Conservation (phyloP, 2,888 invertebrate genomes). For the Saturnia japonica region DNA sequence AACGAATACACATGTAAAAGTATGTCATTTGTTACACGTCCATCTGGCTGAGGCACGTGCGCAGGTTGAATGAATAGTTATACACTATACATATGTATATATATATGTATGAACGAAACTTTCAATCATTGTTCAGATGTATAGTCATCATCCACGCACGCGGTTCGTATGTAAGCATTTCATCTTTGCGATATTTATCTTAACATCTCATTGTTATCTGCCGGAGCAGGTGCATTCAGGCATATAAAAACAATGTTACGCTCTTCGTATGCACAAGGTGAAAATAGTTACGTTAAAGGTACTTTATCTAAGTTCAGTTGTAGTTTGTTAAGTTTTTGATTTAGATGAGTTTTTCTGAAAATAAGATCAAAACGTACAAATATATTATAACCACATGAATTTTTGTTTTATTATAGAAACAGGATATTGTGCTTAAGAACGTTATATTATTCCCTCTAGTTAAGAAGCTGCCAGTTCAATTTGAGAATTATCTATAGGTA, state of each 20-base stretch:
- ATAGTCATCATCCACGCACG: slow-evolving; percentile 62
- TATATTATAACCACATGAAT: no score
- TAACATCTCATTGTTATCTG: slow-evolving; percentile 56
- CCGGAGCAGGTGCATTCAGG: slow-evolving; percentile 54
- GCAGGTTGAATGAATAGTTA: slow-evolving; percentile 11
- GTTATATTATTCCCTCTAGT: no score
- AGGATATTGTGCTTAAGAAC: no score
- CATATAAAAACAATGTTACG: slow-evolving; percentile 21
- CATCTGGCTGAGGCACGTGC: slow-evolving; percentile 1
- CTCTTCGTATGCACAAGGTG: slow-evolving; percentile 16
- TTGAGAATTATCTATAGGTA: no score
- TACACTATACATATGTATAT: no score
- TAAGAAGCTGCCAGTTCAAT: no score
- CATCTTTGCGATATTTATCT: slow-evolving; percentile 60
- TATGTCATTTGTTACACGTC: slow-evolving; percentile 10
- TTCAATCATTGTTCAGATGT: slow-evolving; percentile 62
- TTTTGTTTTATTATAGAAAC: no score
- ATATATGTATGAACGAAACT: slow-evolving; percentile 58
- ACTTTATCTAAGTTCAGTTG: slow-evolving; percentile 7
- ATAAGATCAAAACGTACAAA: background rate
- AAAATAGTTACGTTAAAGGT: slow-evolving; percentile 12
- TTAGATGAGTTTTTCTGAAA: background rate
- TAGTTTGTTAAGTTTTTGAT: background rate
- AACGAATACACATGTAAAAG: slow-evolving; percentile 14
- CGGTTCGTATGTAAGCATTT: slow-evolving; percentile 44